These are phyloP conservation scores for Pocillopora grandis DNA, from an alignment of 92 coral and sea anemone species.

Conservation along the genomic window DNA sequence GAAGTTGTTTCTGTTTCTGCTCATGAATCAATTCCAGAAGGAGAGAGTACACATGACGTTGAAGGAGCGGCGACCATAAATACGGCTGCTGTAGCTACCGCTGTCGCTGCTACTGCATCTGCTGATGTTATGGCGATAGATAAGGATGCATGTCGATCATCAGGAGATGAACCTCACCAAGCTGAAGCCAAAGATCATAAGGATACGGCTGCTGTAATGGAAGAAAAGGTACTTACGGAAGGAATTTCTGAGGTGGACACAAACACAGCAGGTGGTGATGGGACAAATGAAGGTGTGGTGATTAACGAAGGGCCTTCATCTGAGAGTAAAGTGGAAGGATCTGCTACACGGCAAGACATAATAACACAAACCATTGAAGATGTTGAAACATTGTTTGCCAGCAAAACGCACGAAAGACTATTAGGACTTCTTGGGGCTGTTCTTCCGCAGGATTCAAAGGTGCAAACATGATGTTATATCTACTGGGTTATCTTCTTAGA, in stretches of 20 bases:
- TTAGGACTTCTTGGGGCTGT: conserved; percentile 95
- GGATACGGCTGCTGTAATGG: not conserved
- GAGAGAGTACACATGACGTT: not conserved
- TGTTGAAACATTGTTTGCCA: conserved; percentile 70
- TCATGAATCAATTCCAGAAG: conserved; percentile 28
- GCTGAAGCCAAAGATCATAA: conserved; percentile 1
- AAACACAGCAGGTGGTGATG: not conserved
- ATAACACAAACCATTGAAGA: conserved; percentile 53
- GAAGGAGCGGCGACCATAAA: conserved; percentile 7
- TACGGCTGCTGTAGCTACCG: not conserved
- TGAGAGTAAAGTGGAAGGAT: not conserved
- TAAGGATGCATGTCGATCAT: not conserved
- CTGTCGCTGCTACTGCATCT: not conserved
- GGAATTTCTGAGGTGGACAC: not conserved
- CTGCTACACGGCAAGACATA: not conserved
- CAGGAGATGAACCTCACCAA: not conserved
- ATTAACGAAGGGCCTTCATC: not conserved
- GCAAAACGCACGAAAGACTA: conserved; percentile 78
- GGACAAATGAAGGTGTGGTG: not conserved
- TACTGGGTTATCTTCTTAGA: not conserved
- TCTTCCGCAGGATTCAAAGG: conserved; percentile 93
- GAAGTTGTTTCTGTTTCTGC: not conserved
- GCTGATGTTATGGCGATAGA: not conserved
- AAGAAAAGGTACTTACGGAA: not conserved
- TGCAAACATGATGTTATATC: conserved; percentile 8